Conservation (phyloP, 2,888 invertebrate genomes). For the Tetragonisca angustula region DNA sequence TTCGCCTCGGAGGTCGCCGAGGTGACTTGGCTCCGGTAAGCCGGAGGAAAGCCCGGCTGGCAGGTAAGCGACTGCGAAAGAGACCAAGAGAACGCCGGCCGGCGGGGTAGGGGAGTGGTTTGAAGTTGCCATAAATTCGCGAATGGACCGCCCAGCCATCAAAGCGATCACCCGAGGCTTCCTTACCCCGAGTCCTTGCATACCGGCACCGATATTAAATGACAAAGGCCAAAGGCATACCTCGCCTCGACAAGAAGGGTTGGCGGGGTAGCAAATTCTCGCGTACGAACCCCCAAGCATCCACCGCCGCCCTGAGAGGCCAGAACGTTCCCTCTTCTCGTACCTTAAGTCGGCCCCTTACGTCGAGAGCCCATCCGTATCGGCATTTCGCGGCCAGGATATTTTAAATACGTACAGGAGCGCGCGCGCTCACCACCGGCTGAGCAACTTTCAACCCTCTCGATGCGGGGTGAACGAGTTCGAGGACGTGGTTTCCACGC, state of each 20-base stretch:
- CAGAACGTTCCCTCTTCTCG: conserved; percentile 61
- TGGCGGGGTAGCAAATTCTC: conserved; percentile 79
- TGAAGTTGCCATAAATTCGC: conserved; percentile 76
- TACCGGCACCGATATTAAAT: conserved; percentile 83
- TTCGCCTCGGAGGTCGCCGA: conserved; percentile 34
- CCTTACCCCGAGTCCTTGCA: conserved; percentile 80
- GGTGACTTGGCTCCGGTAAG: conserved; percentile 28
- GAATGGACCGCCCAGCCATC: conserved; percentile 80
- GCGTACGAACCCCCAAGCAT: conserved; percentile 79
- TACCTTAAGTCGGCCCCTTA: conserved; percentile 69
- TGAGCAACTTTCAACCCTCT: conserved; percentile 53
- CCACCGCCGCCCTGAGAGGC: conserved; percentile 64
- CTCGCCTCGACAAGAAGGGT: conserved; percentile 75
- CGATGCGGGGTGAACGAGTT: conserved; percentile 80
- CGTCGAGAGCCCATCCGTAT: conserved; percentile 76
- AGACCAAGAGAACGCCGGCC: conserved; percentile 25
- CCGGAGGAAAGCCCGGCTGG: conserved; percentile 19
- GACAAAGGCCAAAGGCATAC: conserved; percentile 84
- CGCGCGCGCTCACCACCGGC: conserved; percentile 53
- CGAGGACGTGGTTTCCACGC: conserved; percentile 73
- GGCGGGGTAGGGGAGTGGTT: conserved; percentile 44
- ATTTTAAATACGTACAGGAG: conserved; percentile 79
- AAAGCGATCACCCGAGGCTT: conserved; percentile 84
- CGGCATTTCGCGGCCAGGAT: conserved; percentile 82
- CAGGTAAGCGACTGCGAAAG: conserved; percentile 46